Evolutionary conservation across 1,140 invertebrate genomes (phyloP), one percentile per base, ranked within the genome.

Genomic region (Zaprionus lachaisei): DNA sequence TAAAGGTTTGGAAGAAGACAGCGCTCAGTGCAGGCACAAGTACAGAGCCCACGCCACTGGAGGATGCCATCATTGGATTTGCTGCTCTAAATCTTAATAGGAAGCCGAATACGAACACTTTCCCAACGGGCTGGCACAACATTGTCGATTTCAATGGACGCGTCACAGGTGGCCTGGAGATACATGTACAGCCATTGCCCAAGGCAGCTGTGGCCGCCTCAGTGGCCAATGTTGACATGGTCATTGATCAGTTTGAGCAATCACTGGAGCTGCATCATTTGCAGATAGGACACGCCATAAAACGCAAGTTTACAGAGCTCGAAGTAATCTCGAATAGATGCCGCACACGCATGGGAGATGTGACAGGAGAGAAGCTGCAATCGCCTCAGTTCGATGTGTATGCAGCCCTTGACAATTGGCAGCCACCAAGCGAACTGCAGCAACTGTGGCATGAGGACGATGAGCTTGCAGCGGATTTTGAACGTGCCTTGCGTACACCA

Each of bases 261-360:
- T 77, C 86, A 0, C 65, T 90, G 72, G 84, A 83, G 60, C 49
- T 85, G 20, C 76, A 71, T 2, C 86, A 92, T 62, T 60, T 91
- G 47, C 81, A 93, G 69, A 78, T 94, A 12, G 93, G 93, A 24
- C 90, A 93, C 67, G 92, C 93, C 72, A 93, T 91, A 28, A 95
- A 95, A 77, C 92, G 95, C 74, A 95, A 95, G 92, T 94, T 95
- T 41, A 94, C 93, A 0, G 95, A 95, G 90, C 68, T 95, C 17
- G 94, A 95, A 77, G 94, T 95, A 91, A 95, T 95, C 41, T 95
- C 94, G 11, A 93, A 95, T 85, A 92, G 95, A 60, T 76, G 95
- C 28, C 92, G 94, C 47, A 93, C 93, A 9, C 93, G 95, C 66
- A 83, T 95, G 22, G 93, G 93, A 24, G 93, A 95, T 74, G 94